These are phyloP conservation scores for Chunga burmeisteri DNA, from an alignment of 2,113 vertebrate species.

Conservation along the genomic window DNA sequence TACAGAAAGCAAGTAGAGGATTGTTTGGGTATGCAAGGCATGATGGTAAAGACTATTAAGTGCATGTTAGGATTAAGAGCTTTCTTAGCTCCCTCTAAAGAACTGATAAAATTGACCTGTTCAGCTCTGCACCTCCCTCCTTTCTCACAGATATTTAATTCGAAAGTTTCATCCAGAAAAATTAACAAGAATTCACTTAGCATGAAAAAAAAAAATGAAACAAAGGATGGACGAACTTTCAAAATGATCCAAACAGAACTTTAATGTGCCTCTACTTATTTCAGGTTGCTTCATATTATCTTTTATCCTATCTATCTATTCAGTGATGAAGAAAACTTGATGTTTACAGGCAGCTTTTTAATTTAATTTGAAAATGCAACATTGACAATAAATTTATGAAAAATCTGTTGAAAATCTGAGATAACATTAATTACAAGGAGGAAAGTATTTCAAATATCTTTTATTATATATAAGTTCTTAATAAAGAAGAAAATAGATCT, in stretches of 20 bases:
- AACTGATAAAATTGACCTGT: neutral
- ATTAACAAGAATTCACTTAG: neutral
- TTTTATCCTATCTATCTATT: neutral
- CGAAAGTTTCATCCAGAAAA: neutral
- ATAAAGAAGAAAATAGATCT: neutral
- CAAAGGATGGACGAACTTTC: neutral
- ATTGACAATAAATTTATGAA: neutral
- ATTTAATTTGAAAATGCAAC: neutral
- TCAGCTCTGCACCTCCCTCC: neutral
- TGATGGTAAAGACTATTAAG: neutral
- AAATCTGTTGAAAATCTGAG: neutral
- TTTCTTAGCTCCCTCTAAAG: neutral
- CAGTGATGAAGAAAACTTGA: neutral
- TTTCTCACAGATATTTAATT: neutral
- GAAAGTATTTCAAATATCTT: neutral
- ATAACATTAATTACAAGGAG: neutral
- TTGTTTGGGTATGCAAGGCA: slow-evolving; percentile 13
- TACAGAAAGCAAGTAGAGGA: slow-evolving; percentile 24
- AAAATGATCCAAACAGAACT: neutral
- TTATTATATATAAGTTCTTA: neutral
- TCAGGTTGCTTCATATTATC: neutral
- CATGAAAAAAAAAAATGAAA: neutral
- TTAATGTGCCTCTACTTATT: neutral
- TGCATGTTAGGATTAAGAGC: slow-evolving; percentile 15
- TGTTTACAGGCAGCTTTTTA: neutral